These are phyloP conservation scores for Epizoanthus rinbou DNA, from an alignment of 92 coral and sea anemone species.

Conservation along the genomic window DNA sequence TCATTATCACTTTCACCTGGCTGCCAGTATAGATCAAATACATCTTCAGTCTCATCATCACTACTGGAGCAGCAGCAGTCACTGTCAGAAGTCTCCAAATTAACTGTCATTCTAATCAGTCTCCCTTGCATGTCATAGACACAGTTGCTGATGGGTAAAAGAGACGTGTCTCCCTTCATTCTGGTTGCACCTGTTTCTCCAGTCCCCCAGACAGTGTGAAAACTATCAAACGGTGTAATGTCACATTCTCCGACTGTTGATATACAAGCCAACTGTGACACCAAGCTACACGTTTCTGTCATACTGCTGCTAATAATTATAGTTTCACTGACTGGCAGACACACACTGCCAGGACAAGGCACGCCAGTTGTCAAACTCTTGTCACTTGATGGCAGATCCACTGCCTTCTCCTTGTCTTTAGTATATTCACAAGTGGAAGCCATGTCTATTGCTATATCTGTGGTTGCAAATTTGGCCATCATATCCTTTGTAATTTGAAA, in stretches of 20 bases:
- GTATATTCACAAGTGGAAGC: slow-evolving; percentile 6
- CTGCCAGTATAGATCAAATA: slow-evolving; percentile 38
- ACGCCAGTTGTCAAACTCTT: background rate
- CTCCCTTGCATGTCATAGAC: slow-evolving; percentile 17
- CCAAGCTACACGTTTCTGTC: background rate
- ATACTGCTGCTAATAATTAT: background rate
- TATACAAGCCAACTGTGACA: background rate
- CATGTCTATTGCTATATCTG: background rate
- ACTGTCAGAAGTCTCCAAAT: slow-evolving; percentile 7
- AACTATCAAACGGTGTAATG: background rate
- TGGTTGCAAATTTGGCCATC: background rate
- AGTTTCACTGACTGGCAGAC: background rate
- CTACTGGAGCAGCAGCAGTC: slow-evolving; percentile 12
- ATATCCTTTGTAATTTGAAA: background rate
- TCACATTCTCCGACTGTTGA: background rate
- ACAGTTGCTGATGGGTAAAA: slow-evolving; percentile 27
- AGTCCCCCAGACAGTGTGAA: background rate
- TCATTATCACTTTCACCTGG: slow-evolving; percentile 2
- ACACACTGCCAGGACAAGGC: background rate
- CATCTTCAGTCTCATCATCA: slow-evolving; percentile 33
- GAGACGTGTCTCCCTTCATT: no score
- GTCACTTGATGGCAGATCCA: background rate
- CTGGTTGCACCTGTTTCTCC: background rate
- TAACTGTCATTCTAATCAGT: slow-evolving; percentile 26
- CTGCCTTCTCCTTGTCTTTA: background rate